These are phyloP conservation scores for Coelopa pilipes DNA, from an alignment of 2,888 invertebrate species.

Conservation along the genomic window DNA sequence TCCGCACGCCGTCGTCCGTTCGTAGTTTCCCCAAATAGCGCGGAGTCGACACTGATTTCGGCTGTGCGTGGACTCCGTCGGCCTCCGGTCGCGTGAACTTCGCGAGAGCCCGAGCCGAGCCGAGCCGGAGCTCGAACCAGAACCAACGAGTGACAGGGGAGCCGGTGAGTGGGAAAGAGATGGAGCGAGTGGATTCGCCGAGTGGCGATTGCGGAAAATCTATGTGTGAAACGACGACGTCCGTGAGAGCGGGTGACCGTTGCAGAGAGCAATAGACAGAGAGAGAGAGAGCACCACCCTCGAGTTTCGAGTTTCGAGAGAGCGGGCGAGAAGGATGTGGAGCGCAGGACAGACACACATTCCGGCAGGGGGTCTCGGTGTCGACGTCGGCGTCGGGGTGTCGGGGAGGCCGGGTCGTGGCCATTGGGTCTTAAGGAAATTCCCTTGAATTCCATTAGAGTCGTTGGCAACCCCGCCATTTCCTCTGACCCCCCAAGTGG, in stretches of 20 bases:
- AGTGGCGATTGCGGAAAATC: not conserved
- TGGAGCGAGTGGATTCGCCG: not conserved
- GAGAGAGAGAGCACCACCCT: not conserved
- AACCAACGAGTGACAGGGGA: not conserved
- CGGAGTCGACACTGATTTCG: slow-evolving; percentile 22
- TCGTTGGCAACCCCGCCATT: too few relatives aligned
- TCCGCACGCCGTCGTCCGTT: not conserved
- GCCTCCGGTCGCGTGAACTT: slow-evolving; percentile 16
- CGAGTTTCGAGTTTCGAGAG: not conserved
- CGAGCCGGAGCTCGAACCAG: not conserved
- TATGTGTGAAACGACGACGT: not conserved
- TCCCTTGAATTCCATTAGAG: too few relatives aligned
- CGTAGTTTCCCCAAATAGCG: slow-evolving; percentile 21
- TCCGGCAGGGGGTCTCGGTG: not conserved
- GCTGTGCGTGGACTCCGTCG: not conserved
- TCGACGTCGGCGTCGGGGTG: not conserved
- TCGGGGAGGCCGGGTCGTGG: too few relatives aligned
- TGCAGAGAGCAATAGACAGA: not conserved
- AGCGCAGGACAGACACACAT: slow-evolving; percentile 7
- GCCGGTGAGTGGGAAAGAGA: not conserved
- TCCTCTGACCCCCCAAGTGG: too few relatives aligned
- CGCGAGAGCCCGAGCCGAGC: not conserved
- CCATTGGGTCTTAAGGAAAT: too few relatives aligned
- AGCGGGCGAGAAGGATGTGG: slow-evolving; percentile 1
- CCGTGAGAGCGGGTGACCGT: not conserved